Base-by-base conservation (phyloP, 1,140 invertebrate species). In the Cecropterus lyciades region DNA sequence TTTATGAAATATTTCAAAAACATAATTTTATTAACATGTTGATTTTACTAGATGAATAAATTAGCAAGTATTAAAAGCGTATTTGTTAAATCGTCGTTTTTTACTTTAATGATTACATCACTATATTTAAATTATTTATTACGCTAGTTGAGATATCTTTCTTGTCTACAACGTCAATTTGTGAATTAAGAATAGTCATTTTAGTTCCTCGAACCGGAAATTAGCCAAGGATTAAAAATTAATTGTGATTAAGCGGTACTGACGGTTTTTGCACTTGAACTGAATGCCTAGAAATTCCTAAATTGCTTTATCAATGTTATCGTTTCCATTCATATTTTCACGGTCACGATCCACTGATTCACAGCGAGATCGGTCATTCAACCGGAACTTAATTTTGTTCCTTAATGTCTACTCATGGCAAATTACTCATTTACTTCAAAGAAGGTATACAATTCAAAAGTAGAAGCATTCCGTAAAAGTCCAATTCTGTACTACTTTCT, bases 351-450 rank as follows among this genome's bases (percentile, higher is more conserved):
- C 48, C 45, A 15, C 52, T 20, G 27, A 67, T 63, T 40, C 27
- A 16, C 20, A 24, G 20, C 20, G 62, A 46, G 65, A 62, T 46
- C 52, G 69, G 69, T 60, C 69, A 60, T 71, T 71, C 69, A 71
- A 71, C 69, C 69, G 69, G 65, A 71, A 67, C 62, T 70, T 33
- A 30, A 27, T 64, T 46, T 66, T 20, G 57, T 43, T 65, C 40
- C 57, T 27, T 27, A 51, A 51, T 51, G 5, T 5, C 20, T 24
- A 51, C 48, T 27, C 10, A 2, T 11, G 2, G 20, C 48, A 51
- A 48, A 48, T 24, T 51, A 4, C 0, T 51, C 48, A 51, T 51
- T 51, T 13, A 27, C 15, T 17, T 27, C 48, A 27, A 7, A 1
- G 48, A 4, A 51, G 30, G 9, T 33, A 33, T 10, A 33, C 9